Evolutionary conservation across 2,888 invertebrate genomes (phyloP), one percentile per base, ranked within the genome.

Genomic region (Dryocosmus kuriphilus): DNA sequence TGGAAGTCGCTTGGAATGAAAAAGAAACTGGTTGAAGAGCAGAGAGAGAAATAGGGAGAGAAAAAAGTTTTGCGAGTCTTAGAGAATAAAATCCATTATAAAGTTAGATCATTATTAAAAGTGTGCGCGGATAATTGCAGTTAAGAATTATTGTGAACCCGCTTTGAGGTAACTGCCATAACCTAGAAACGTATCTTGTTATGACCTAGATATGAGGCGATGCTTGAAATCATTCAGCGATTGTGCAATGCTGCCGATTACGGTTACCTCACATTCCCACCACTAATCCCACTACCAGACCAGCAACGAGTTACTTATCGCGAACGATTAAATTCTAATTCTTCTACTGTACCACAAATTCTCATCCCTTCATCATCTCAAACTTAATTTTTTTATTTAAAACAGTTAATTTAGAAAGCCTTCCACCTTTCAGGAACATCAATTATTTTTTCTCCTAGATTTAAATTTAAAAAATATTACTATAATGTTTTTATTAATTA

Each of bases 171-270:
- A 90, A 89, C 90, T 89, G 90, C 89, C 89, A 89, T 91, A 91
- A 91, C 91, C 91, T 90, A 91, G 91, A 91, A 91, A 91, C 90
- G 90, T 91, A 90, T 90, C 91, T 90, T 89, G 90, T 90, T 91
- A 89, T 91, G 91, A 91, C 91, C 91, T 87, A 91, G 91, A 91
- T 91, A 91, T 91, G 91, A 91, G 90, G 91, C 91, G 91, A 91
- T 91, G 91, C 91, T 91, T 91, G 91, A 91, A 91, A 91, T 91
- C 91, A 91, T 91, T 91, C 90, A 91, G 89, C 88, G 91, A 91
- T 91, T 91, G 91, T 91, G 91, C 90, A 91, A 91, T 88, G 87
- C 88, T 84, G 86, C 84, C 84, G 87, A 82, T 82, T 71, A 71
- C 71, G 88, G 90, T 91, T 91, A 90, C 90, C 90, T 90, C 91